phyloP scores from a whole-genome alignment of 2,113 vertebrate genomes.

The Pelobates fuscus region DNA sequence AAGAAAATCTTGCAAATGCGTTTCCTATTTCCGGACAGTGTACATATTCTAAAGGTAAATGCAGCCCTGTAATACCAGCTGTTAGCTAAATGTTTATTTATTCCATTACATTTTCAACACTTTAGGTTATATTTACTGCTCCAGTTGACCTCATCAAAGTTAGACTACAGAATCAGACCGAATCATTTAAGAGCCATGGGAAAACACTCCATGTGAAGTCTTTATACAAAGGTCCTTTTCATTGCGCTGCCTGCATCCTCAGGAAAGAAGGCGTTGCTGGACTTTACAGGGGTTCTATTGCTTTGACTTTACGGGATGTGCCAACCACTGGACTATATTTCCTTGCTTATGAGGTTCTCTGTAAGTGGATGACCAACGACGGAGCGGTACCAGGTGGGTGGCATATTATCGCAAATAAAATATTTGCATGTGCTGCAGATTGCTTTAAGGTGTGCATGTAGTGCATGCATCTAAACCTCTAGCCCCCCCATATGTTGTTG shows the following conservation, averaged over 20 bases:
- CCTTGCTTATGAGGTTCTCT: constrained; percentile 69
- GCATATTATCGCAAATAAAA: not conserved
- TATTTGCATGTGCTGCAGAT: too few species aligned
- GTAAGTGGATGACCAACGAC: constrained; percentile 60
- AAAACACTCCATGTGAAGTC: not conserved
- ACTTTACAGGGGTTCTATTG: constrained; percentile 71
- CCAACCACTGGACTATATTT: constrained; percentile 78
- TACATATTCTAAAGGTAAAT: too few species aligned
- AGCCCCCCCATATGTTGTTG: too few species aligned
- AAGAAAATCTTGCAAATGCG: too few species aligned
- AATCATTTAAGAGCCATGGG: not conserved
- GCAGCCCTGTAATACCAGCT: too few species aligned
- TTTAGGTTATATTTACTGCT: constrained; percentile 67
- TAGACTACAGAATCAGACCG: constrained; percentile 76
- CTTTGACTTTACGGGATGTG: constrained; percentile 73
- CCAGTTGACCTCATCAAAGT: constrained; percentile 84
- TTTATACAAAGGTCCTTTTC: constrained; percentile 68
- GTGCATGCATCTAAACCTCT: too few species aligned
- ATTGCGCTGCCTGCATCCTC: constrained; percentile 69
- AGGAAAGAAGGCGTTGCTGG: constrained; percentile 70
- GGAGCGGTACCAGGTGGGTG: constrained; percentile 69
- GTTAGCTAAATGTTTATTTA: too few species aligned
- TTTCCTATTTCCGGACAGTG: too few species aligned
- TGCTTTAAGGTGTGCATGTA: too few species aligned
- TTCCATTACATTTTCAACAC: too few species aligned